Conservation (phyloP, 2,888 invertebrate genomes). For the Choristoneura rosaceana region DNA sequence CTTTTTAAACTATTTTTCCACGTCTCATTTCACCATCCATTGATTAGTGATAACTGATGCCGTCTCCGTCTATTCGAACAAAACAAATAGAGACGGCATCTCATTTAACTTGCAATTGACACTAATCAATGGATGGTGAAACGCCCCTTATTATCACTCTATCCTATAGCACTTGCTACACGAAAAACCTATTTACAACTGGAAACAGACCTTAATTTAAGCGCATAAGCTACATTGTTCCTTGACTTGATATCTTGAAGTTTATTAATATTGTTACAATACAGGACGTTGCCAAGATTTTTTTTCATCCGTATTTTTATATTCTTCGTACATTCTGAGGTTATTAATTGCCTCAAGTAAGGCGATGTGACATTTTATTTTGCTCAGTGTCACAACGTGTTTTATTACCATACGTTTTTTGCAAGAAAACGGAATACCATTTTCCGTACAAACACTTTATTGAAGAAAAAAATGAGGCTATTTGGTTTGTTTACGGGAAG, state of each 20-base stretch:
- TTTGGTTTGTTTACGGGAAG: too few relatives aligned
- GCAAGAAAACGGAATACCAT: background rate
- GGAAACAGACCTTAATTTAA: background rate
- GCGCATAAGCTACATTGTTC: background rate
- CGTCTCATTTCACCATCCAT: too few relatives aligned
- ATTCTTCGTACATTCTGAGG: constrained; percentile 14
- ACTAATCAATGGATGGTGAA: too few relatives aligned
- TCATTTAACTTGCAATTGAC: too few relatives aligned
- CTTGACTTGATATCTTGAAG: background rate
- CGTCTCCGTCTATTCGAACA: too few relatives aligned
- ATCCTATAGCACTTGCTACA: constrained; percentile 4
- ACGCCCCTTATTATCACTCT: too few relatives aligned
- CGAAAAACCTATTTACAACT: background rate
- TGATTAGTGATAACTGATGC: too few relatives aligned
- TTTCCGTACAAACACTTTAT: background rate
- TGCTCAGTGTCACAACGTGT: constrained; percentile 14
- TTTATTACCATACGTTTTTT: constrained; percentile 17
- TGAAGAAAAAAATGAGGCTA: background rate
- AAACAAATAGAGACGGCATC: too few relatives aligned
- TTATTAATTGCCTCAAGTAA: constrained; percentile 28
- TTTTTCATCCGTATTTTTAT: constrained; percentile 3
- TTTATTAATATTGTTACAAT: constrained; percentile 29
- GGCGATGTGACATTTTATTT: constrained; percentile 32
- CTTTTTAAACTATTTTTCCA: too few relatives aligned
- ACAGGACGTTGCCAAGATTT: constrained; percentile 28